A percentile compares a stretch with the other conserved stretches of the same genome.
Evolutionary conservation across 2,888 invertebrate genomes (phyloP).

Genomic region (Campopleginae sp.): DNA sequence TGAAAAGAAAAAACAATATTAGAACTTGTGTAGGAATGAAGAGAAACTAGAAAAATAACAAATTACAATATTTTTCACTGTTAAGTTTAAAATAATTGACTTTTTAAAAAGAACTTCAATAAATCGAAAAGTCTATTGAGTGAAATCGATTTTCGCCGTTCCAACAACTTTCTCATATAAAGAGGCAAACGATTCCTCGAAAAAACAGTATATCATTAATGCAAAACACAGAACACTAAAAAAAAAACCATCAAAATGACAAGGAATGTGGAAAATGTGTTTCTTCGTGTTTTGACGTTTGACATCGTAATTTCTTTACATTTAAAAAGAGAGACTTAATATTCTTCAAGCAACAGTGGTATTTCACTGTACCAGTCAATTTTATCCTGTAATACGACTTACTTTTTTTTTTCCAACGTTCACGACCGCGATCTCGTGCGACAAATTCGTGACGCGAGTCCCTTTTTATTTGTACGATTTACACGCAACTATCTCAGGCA

Average conservation of each 20-base stretch:
- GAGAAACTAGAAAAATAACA: not conserved
- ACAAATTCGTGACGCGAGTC: conserved; percentile 59
- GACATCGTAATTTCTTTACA: conserved; percentile 38
- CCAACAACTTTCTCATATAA: too few species aligned
- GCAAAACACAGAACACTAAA: not conserved
- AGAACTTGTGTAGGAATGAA: not conserved
- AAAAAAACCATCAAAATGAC: not conserved
- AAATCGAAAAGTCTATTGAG: too few species aligned
- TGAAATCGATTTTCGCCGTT: too few species aligned
- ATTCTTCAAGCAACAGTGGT: conserved; percentile 58
- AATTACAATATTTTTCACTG: not conserved
- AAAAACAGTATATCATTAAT: not conserved
- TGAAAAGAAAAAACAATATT: too few species aligned
- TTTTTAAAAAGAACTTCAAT: too few species aligned
- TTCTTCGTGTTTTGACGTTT: conserved; percentile 3
- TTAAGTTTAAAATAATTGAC: too few species aligned
- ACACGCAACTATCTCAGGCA: conserved; percentile 41
- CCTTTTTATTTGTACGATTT: conserved; percentile 29
- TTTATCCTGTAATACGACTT: conserved; percentile 38
- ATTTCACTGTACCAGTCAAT: conserved; percentile 62
- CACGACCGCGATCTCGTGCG: conserved; percentile 48
- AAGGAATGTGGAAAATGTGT: conserved; percentile 9
- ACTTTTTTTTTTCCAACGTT: conserved; percentile 14
- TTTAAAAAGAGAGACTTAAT: not conserved
- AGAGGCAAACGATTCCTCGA: too few species aligned